Base-by-base conservation (phyloP, 2,888 invertebrate species). In the Cerastis leucographa region DNA sequence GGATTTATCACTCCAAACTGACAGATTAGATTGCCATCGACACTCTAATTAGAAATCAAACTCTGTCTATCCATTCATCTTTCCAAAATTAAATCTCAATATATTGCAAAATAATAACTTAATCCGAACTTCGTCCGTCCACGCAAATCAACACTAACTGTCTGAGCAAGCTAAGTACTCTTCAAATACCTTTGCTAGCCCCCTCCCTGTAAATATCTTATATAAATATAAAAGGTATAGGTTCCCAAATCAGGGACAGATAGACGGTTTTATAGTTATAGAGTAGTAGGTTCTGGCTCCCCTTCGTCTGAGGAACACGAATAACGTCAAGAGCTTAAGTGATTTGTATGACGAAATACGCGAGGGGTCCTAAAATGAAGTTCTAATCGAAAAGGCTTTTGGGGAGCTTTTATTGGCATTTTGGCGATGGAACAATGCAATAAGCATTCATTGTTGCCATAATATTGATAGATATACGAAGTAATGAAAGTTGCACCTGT, bases 241-340 rank as follows among this genome's bases (percentile, higher is more conserved):
- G n/a, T 76, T 46, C 56, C 51, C 40, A 76, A 73, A 51, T 56
- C 44, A 62, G 46, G 74, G 80, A 80, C 71, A 74, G 85, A 84
- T 40, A 80, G 11, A 78, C 49, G n/a, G n/a, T 59, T 49, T 54
- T 68, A 68, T 79, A 79, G 68, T 51, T 83, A 83, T 83, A 65
- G 35, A 74, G 35, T 22, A 42, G 61, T 61, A 66, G 22, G 19
- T 49, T 61, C 68, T 0, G 19, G 22, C 71, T 82, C 83, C 84
- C 82, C 84, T 83, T 46, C 80, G 62, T 70, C 75, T 80, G 25
- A 51, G 51, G 35, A 35, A 25, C 49, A n/a, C n/a, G 25, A 51
- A n/a, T 51, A 56, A 51, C 19, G 66, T 61, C 46, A 49, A 56
- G n/a, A 49, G 42, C 67, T n/a, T 70, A 67, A 71, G 61, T 61